These are phyloP conservation scores for Scopus umbretta DNA, from an alignment of 2,113 vertebrate species.

Conservation along the genomic window DNA sequence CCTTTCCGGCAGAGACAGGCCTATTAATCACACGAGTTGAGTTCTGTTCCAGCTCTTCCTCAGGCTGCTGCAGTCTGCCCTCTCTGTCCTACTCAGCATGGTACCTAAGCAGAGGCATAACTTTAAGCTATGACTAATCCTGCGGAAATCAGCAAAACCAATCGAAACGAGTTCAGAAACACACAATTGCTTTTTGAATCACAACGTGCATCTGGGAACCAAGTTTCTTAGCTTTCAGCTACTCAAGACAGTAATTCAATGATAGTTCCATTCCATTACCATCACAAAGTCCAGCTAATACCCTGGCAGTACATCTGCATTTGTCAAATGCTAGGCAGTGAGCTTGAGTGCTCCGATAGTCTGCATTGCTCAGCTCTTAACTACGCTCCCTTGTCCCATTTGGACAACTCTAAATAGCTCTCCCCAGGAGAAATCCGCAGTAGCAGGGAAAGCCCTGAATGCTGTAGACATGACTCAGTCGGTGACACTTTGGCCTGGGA, in stretches of 20 bases:
- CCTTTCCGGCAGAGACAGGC: neutral
- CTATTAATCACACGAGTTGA: neutral
- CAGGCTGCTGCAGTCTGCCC: neutral
- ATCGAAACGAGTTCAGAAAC: neutral
- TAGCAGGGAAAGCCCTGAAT: neutral
- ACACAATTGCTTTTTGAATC: neutral
- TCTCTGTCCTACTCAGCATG: neutral
- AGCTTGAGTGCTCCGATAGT: neutral
- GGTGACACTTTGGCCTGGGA: neutral
- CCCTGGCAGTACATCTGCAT: neutral
- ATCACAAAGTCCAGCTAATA: neutral
- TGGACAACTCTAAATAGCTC: neutral
- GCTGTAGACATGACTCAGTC: neutral
- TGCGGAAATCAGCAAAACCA: neutral
- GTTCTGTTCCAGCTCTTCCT: neutral
- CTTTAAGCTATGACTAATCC: neutral
- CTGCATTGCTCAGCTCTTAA: neutral
- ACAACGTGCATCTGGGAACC: neutral
- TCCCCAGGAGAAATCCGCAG: neutral
- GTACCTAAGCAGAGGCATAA: neutral
- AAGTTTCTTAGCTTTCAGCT: neutral
- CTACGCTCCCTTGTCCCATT: neutral
- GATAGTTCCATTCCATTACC: neutral
- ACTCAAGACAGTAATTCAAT: neutral
- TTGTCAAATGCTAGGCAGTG: neutral